Evolutionary conservation across 2,888 invertebrate species (phyloP), one percentile per base, ranked within the genome.

Genomic region (Drosophila mimetica): DNA sequence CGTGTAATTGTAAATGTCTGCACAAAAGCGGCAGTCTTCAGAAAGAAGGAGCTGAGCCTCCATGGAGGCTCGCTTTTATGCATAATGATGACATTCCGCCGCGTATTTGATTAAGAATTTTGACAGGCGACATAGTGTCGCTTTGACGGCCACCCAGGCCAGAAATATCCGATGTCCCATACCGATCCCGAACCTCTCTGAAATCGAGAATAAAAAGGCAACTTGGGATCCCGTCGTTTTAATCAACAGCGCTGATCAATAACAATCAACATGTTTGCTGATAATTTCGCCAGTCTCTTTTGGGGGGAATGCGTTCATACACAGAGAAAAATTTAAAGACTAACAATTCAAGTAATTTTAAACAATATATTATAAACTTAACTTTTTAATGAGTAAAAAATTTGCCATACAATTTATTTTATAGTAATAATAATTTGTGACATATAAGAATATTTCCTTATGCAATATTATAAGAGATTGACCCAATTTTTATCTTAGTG

Each of bases 21-120:
- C 9, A 42, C 11, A 18, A 11, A 37, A 16, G 58, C 65, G 39
- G 54, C 58, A 58, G 67, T 70, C 53, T 53, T 64, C 71, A 37
- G 60, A 69, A 66, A 37, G 64, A 47, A 44, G 69, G 32, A 67
- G 44, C 60, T 14, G 42, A 63, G 39, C 4, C 39, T 16, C 36
- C 46, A 46, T 13, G 60, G 63, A 59, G 75, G 25, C 57, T 57
- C 25, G 34, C 42, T 50, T 53, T 82, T 81, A n/a, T 81, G 86
- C 87, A 86, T 84, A 90, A 89, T 89, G 89, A 90, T 89, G 90
- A 89, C 89, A 89, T 90, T 89, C 88, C 84, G 76, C 76, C 75
- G 88, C 86, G 89, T 80, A 89, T 89, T 89, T 90, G 89, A 89
- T 89, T 89, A 90, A 90, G 86, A 89, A 89, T 86, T 89, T 89